phyloP scores from a whole-genome alignment of 1,140 invertebrate genomes.

The Lasaia peninsularis region DNA sequence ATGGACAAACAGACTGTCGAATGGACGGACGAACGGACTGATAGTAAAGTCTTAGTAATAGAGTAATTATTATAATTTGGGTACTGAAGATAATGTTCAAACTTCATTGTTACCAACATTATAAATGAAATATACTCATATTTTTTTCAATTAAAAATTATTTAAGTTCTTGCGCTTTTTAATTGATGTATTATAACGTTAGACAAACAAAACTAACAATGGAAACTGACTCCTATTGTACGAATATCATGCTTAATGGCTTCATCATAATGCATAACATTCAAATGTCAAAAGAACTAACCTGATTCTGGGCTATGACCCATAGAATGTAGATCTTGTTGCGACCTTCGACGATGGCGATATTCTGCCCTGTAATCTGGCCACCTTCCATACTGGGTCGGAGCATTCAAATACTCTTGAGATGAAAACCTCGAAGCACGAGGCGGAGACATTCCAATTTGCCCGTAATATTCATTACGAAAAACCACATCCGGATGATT shows the following conservation, averaged over 20 bases:
- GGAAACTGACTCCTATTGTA: too few relatives aligned
- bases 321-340: conserved; percentile 71
- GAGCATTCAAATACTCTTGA: conserved; percentile 72
- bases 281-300: conserved; percentile 25
- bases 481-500: conserved; percentile 72
- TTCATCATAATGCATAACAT: not conserved
- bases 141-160: too few relatives aligned
- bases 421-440: conserved; percentile 71
- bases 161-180: too few relatives aligned
- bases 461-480: conserved; percentile 66
- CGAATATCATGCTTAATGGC: not conserved
- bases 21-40: too few relatives aligned
- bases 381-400: conserved; percentile 59
- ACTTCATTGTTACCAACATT: too few relatives aligned
- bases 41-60: too few relatives aligned
- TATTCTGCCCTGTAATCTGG: conserved; percentile 57
- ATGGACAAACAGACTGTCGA: too few relatives aligned
- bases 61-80: too few relatives aligned
- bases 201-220: too few relatives aligned
- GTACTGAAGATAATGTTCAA: too few relatives aligned
- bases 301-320: conserved; percentile 69
- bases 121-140: too few relatives aligned
- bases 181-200: too few relatives aligned
- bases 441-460: conserved; percentile 62
- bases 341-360: conserved; percentile 63